Conservation (phyloP, 2,888 invertebrate species). For the Protonemura montana region DNA sequence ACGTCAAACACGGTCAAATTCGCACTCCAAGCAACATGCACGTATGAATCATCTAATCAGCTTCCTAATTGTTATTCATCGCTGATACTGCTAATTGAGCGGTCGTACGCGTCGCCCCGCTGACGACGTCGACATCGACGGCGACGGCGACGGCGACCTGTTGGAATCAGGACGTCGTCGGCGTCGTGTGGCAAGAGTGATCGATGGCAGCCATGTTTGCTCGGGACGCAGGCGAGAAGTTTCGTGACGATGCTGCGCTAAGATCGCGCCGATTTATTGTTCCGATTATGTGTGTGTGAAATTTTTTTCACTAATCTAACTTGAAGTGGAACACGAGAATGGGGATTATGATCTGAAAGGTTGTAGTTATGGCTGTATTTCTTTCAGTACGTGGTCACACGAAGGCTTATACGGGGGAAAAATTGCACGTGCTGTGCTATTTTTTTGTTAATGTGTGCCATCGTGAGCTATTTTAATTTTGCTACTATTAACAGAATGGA, state of each 20-base stretch:
- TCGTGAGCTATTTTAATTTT: neutral
- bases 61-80: neutral
- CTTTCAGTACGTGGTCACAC: neutral
- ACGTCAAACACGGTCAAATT: neutral
- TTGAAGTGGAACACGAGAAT: neutral
- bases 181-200: neutral
- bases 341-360: slow-evolving; percentile 12
- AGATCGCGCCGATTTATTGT: neutral
- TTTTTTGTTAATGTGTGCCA: neutral
- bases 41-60: neutral
- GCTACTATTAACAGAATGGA: neutral
- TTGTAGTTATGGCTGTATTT: neutral
- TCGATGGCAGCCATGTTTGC: neutral
- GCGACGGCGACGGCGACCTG: neutral
- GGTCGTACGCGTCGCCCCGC: neutral
- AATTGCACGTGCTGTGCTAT: neutral
- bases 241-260: neutral
- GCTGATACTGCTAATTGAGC: neutral
- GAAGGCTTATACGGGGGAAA: neutral
- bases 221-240: neutral
- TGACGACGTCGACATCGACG: neutral
- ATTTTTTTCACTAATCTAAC: slow-evolving; percentile 4
- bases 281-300: neutral
- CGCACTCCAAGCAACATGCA: neutral
- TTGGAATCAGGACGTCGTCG: neutral